Base-by-base conservation (phyloP, 2,113 vertebrate genomes). In the Corydoras maculifer region DNA sequence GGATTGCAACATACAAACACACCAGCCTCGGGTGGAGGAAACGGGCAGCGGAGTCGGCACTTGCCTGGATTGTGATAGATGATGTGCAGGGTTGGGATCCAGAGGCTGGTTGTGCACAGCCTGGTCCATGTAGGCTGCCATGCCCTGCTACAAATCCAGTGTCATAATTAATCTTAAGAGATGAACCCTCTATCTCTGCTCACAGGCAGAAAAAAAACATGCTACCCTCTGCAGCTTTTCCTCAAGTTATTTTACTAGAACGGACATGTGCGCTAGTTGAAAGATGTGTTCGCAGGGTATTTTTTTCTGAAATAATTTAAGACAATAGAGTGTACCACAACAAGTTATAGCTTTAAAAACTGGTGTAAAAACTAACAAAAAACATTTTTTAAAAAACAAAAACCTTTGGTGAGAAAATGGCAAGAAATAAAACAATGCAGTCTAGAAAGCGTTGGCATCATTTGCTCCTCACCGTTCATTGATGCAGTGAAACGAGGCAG, bases 91-190 rank as follows among this genome's bases (percentile, higher is more conserved):
- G 71, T 48, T 58, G 66, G 15, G 54, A 70, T 66, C 69, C 65
- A 54, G 69, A 72, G 65, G 11, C 68, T 50, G 25, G 61, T 29
- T 54, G 48, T 43, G 7, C 53, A 32, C 51, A 53, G 64, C 54
- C 49, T 63, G 61, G 70, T 71, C 62, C 62, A 69, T 48, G 48
- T 67, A 70, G 69, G 65, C 60, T 35, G 10, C 62, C 29, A 3
- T 66, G 65, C 57, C 74, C 58, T 75, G 66, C 58, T 29, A 53
- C 73, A 59, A 25, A 25, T 25, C 67, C 65, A 68, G 69, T 63
- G 68, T 68, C 76, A 62, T 80, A 78, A 80, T 78, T 71, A 76
- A 78, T 80, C 76, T 77, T 72, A 25, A 55, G 70, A 70, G 66
- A 77, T 59, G 73, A 69, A 75, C 75, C 53, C n/a, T 62, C 18